A percentile compares a stretch with the other conserved stretches of the same genome.
Conservation (phyloP, 2,888 invertebrate species). For the Leucophenga montana region DNA sequence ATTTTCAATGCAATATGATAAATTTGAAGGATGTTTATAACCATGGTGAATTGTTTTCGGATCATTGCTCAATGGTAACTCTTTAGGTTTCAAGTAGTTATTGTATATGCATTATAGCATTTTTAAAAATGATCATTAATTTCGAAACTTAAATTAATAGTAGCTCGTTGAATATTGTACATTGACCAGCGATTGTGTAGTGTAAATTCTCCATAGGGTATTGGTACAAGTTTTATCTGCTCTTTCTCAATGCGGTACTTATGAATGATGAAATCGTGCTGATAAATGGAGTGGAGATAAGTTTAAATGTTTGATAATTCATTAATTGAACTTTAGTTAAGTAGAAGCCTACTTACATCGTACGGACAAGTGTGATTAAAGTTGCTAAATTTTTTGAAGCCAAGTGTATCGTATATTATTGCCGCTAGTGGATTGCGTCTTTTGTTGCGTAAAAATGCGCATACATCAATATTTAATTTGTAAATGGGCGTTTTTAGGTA, state of each 20-base stretch:
- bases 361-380: conserved; percentile 48
- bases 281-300: neutral
- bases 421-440: conserved; percentile 36
- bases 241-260: neutral
- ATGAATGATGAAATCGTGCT: neutral
- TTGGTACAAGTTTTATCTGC: neutral
- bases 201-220: neutral
- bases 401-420: conserved; percentile 29
- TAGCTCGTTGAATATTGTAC: too few species aligned
- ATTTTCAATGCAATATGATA: too few species aligned
- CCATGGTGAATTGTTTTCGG: too few species aligned
- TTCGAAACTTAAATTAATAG: too few species aligned
- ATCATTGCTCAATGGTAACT: too few species aligned
- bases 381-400: conserved; percentile 29
- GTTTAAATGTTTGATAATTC: too few species aligned
- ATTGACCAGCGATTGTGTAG: too few species aligned
- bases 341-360: conserved; percentile 32
- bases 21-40: too few species aligned
- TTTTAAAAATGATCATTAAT: too few species aligned
- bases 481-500: neutral
- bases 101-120: too few species aligned
- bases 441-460: conserved; percentile 34
- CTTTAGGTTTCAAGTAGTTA: too few species aligned
- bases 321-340: neutral
- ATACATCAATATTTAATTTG: conserved; percentile 33